Conservation (phyloP, 2,888 invertebrate species). For the Ernsta delagoae region DNA sequence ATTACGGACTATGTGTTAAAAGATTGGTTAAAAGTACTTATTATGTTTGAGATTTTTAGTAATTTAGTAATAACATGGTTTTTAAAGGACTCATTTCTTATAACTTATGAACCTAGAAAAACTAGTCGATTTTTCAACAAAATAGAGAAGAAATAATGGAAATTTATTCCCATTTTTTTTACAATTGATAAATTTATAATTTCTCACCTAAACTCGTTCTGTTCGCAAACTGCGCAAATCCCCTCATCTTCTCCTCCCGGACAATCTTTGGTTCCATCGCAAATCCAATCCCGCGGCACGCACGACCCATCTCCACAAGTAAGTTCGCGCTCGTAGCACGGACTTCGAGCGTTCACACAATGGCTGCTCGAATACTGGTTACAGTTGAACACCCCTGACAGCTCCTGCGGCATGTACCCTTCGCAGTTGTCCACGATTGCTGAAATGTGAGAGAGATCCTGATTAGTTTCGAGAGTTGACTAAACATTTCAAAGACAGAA, state of each 20-base stretch:
- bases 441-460: slow-evolving; percentile 52
- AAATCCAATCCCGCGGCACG: slow-evolving; percentile 86
- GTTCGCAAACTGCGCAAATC: slow-evolving; percentile 72
- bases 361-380: slow-evolving; percentile 84
- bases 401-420: slow-evolving; percentile 83
- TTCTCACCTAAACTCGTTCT: slow-evolving; percentile 66
- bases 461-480: neutral
- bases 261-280: slow-evolving; percentile 87
- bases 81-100: no score
- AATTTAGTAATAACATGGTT: no score
- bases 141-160: no score
- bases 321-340: slow-evolving; percentile 83
- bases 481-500: no score
- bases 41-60: no score
- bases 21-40: no score
- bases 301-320: slow-evolving; percentile 84
- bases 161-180: no score
- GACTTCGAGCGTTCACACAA: slow-evolving; percentile 79
- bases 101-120: no score
- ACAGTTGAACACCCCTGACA: slow-evolving; percentile 86
- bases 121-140: no score
- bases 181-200: no score
- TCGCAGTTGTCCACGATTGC: slow-evolving; percentile 87
- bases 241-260: slow-evolving; percentile 86
- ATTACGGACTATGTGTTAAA: no score